Percentiles rank a stretch among this genome's conserved stretches.
These are phyloP conservation scores for Dromaius novaehollandiae DNA, from an alignment of 2,113 vertebrate genomes.

Conservation along the genomic window DNA sequence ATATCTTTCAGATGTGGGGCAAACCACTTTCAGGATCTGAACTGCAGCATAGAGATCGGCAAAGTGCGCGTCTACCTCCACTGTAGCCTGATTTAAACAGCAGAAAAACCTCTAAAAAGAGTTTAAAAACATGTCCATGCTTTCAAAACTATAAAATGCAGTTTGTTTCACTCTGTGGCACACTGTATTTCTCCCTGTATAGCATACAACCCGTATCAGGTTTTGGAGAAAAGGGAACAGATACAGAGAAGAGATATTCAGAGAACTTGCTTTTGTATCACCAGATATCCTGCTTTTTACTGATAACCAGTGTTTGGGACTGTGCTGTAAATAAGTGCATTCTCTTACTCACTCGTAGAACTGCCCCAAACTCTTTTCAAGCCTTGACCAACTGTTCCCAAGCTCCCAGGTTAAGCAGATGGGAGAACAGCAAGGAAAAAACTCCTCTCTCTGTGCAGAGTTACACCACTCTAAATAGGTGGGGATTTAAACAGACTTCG, in stretches of 20 bases:
- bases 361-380: background rate
- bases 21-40: background rate
- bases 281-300: background rate
- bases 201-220: background rate
- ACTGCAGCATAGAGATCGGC: background rate
- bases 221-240: background rate
- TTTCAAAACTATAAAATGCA: background rate
- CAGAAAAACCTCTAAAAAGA: background rate
- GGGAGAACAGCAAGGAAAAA: background rate
- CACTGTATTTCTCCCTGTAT: background rate
- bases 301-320: background rate
- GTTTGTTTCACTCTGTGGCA: background rate
- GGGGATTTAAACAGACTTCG: background rate
- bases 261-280: background rate
- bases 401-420: background rate
- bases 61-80: background rate
- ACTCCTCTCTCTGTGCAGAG: background rate
- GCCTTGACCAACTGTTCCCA: background rate
- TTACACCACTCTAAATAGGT: background rate
- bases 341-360: background rate
- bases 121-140: background rate
- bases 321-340: background rate
- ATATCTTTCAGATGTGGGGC: background rate
- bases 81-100: background rate
- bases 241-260: too few relatives aligned